These are phyloP conservation scores for Typhlichthys eigenmanni DNA, from an alignment of 2,797 vertebrate genomes.

Conservation along the genomic window DNA sequence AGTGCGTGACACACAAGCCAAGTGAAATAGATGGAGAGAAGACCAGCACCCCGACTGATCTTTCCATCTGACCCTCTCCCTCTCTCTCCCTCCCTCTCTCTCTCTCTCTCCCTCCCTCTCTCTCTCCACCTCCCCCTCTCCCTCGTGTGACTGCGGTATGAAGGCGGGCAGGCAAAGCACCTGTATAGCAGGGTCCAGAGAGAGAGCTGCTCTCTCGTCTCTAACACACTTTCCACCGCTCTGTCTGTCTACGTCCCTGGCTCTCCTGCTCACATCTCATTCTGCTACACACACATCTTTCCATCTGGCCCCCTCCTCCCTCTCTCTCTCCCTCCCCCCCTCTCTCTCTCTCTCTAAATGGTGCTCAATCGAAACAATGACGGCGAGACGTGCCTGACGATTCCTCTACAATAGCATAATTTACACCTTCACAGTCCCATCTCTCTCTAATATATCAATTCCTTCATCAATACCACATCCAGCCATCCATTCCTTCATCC, in stretches of 20 bases:
- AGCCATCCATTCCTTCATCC: too few relatives aligned
- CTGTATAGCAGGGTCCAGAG: slow-evolving; percentile 23
- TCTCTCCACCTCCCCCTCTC: neutral
- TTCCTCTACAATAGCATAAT: neutral
- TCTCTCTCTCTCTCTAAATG: neutral
- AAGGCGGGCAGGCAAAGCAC: slow-evolving; percentile 4
- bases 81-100: neutral
- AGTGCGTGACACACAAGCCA: slow-evolving; percentile 9
- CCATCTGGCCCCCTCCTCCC: neutral
- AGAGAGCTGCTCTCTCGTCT: slow-evolving; percentile 1
- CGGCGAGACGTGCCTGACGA: neutral
- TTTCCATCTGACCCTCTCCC: too few relatives aligned
- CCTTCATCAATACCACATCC: too few relatives aligned
- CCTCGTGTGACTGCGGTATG: neutral
- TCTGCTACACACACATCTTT: neutral
- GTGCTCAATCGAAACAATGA: too few relatives aligned
- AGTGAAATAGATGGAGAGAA: slow-evolving; percentile 14
- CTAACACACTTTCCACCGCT: slow-evolving; percentile 3
- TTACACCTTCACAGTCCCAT: neutral
- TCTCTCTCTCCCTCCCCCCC: neutral
- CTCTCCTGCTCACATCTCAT: neutral
- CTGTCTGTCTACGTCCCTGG: slow-evolving; percentile 8
- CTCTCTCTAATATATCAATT: too few relatives aligned
- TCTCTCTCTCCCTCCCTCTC: neutral
- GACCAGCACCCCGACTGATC: neutral